These are phyloP conservation scores for Erpornis zantholeuca DNA, from an alignment of 2,113 vertebrate genomes.

Conservation along the genomic window DNA sequence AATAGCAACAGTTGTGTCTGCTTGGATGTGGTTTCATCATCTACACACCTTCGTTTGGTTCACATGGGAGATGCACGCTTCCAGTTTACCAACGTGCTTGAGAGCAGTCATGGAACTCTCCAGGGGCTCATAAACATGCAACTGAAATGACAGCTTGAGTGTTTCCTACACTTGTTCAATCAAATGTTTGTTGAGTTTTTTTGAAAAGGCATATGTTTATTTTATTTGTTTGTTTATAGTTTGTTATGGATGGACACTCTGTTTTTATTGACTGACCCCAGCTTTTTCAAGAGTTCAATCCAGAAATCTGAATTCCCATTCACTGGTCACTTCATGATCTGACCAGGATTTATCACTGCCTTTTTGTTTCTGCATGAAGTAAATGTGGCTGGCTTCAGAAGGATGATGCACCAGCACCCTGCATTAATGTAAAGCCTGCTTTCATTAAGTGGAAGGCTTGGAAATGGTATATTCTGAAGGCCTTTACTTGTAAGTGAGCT, in stretches of 20 bases:
- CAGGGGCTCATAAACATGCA: slow-evolving; percentile 32
- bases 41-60: slow-evolving; percentile 2
- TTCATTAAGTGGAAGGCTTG: background rate
- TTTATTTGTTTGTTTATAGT: slow-evolving; percentile 14
- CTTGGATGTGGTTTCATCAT: slow-evolving; percentile 58
- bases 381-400: slow-evolving; percentile 31
- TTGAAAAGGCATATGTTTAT: background rate
- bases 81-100: background rate
- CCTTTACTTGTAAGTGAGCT: background rate
- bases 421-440: slow-evolving; percentile 2
- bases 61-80: slow-evolving; percentile 27
- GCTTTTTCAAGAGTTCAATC: slow-evolving; percentile 18
- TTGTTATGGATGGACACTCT: background rate
- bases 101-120: slow-evolving; percentile 19
- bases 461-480: background rate
- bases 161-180: slow-evolving; percentile 40
- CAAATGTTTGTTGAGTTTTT: background rate
- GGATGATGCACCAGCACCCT: background rate
- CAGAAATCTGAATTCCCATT: background rate
- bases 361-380: slow-evolving; percentile 7
- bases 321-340: background rate
- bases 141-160: slow-evolving; percentile 35
- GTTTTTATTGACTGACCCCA: slow-evolving; percentile 29
- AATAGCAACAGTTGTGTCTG: slow-evolving; percentile 73
- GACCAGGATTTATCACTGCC: slow-evolving; percentile 6